Base-by-base conservation (phyloP, 2,797 vertebrate genomes). In the Perdix hodgsoniae region DNA sequence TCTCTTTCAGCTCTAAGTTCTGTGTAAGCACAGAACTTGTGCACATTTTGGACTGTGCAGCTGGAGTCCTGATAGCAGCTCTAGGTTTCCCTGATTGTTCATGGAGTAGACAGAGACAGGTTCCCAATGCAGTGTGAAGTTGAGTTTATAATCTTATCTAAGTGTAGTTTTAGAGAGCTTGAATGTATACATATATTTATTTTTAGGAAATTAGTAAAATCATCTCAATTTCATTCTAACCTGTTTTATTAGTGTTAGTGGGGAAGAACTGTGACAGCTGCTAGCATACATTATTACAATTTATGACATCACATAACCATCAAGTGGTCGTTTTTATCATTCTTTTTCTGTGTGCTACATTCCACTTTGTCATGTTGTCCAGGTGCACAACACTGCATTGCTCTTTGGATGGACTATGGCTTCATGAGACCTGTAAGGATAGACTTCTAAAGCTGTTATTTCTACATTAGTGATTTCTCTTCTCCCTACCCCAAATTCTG, bases 31-130 rank as follows among this genome's bases (percentile, higher is more conserved):
- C 22, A 54, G 65, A 11, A 45, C n/a, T 61, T 75, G 23, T 60
- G 19, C 33, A 3, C 0, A 0, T 54, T 83, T 70, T 37, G 44
- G 29, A 26, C 75, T 61, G 82, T 2, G 1, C 0, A 5, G 23
- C 49, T 24, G 45, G 37, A 72, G 33, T 37, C 10, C 27, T 85
- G 17, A 11, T 47, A 24, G 52, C 14, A 5, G 10, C 42, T 57
- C 33, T 49, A 39, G 31, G 26, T 16, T 60, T 54, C 52, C 14
- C 10, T 57, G 4, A 26, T 52, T 83, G 37, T 57, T 76, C 22
- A 15, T 47, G 49, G 8, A 11, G 2, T 17, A 61, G 59, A 22
- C 35, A 39, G 39, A 65, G 56, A 74, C 61, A 70, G 83, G 26
- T 59, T 95, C 37, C 50, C 44, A 74, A 0, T 49, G n/a, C 17